Evolutionary conservation across 2,113 vertebrate species (phyloP).

Genomic region (Mystacornis crossleyi): DNA sequence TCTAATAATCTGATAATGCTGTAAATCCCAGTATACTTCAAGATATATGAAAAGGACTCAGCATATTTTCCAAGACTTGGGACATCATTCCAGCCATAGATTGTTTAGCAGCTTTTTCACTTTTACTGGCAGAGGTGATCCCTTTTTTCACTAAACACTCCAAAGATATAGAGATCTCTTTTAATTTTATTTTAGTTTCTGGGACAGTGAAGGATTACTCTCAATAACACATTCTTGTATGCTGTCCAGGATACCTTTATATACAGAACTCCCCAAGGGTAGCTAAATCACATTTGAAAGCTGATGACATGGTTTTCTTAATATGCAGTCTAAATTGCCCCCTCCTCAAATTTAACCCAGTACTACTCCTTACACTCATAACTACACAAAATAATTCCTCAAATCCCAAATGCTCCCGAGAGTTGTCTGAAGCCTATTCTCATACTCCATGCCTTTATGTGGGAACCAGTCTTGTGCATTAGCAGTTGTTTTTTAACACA

Average conservation of each 20-base stretch:
- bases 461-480: not conserved
- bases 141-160: not conserved
- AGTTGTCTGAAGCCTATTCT: not conserved
- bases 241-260: not conserved
- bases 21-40: not conserved
- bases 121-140: not conserved
- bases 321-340: not conserved
- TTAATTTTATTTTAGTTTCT: not conserved
- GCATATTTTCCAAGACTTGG: not conserved
- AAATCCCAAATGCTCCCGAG: not conserved
- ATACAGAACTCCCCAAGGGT: not conserved
- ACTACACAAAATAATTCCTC: not conserved
- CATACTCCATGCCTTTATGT: accelerated
- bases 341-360: not conserved
- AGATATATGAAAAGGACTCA: not conserved
- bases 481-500: not conserved
- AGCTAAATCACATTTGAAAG: not conserved
- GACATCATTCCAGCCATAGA: not conserved
- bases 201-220: not conserved
- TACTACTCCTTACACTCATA: not conserved
- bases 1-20: not conserved
- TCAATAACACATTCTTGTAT: not conserved
- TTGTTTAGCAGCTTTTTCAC: not conserved
- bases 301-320: not conserved
- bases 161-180: not conserved